Percentiles rank a stretch among this genome's conserved stretches.
These are phyloP conservation scores for Tholera decimalis DNA, from an alignment of 2,888 invertebrate species.

Conservation along the genomic window DNA sequence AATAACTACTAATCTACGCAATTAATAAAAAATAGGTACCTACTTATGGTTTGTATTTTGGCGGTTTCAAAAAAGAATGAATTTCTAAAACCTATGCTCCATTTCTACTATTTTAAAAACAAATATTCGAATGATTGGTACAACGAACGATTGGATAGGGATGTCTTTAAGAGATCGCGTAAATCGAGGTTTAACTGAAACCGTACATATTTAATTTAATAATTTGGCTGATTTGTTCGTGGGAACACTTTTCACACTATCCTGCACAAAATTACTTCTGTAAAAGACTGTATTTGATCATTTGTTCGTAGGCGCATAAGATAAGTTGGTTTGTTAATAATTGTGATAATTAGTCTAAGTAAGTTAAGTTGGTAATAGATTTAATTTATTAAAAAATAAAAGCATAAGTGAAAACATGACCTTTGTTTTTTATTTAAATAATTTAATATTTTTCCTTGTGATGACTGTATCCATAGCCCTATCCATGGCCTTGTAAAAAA, in stretches of 20 bases:
- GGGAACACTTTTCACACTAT: constrained; percentile 19
- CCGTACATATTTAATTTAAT: background rate
- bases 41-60: too few relatives aligned
- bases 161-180: background rate
- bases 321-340: constrained; percentile 62
- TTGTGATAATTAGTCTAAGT: constrained; percentile 78
- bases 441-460: background rate
- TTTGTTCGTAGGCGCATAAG: constrained; percentile 68
- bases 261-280: constrained; percentile 40
- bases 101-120: background rate
- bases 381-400: constrained; percentile 71
- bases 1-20: background rate
- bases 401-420: constrained; percentile 43
- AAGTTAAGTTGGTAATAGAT: constrained; percentile 66
- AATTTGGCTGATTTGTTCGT: constrained; percentile 17
- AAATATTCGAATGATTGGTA: background rate
- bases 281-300: constrained; percentile 64
- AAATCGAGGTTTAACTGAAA: constrained; percentile 28
- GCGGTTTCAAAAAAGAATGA: background rate
- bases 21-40: too few relatives aligned
- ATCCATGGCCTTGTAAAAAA: background rate
- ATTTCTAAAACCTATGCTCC: too few relatives aligned
- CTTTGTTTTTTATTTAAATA: constrained; percentile 1
- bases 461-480: too few relatives aligned
- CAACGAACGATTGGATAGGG: too few relatives aligned